Evolutionary conservation across 1,140 invertebrate species (phyloP).

Genomic region (Drosophila sp.): DNA sequence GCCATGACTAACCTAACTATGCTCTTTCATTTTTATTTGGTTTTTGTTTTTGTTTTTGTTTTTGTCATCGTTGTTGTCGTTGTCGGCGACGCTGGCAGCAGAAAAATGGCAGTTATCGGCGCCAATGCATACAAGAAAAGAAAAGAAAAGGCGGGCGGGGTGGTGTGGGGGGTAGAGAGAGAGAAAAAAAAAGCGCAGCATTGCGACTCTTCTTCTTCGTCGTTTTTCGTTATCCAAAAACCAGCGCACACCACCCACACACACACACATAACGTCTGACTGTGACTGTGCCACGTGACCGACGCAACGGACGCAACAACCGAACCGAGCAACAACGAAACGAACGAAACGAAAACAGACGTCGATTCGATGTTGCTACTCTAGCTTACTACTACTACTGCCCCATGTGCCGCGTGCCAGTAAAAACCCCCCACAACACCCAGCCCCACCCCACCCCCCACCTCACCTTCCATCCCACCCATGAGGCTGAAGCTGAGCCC

Average conservation of each 20-base stretch:
- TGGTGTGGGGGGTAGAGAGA: too few species aligned
- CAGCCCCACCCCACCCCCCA: neutral
- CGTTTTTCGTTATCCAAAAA: neutral
- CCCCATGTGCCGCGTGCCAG: conserved; percentile 37
- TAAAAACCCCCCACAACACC: neutral
- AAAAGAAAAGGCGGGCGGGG: too few species aligned
- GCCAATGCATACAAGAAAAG: conserved; percentile 50
- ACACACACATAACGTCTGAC: neutral
- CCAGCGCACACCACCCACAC: neutral
- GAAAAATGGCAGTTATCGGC: conserved; percentile 68
- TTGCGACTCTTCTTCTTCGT: conserved; percentile 3
- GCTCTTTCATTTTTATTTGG: neutral
- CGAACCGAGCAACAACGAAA: conserved; percentile 36
- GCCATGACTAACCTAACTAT: conserved; percentile 24
- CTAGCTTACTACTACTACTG: conserved; percentile 4
- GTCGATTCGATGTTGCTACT: conserved; percentile 39
- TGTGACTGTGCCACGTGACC: conserved; percentile 63
- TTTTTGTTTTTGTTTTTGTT: neutral
- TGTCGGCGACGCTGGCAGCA: conserved; percentile 37
- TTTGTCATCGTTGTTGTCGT: conserved; percentile 12
- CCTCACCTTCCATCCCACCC: neutral
- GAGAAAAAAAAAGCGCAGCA: neutral
- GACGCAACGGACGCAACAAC: conserved; percentile 57
- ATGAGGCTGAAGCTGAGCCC: conserved; percentile 4
- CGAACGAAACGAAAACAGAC: conserved; percentile 43